Evolutionary conservation across 2,888 invertebrate genomes (phyloP).

Genomic region (Nineta flava): DNA sequence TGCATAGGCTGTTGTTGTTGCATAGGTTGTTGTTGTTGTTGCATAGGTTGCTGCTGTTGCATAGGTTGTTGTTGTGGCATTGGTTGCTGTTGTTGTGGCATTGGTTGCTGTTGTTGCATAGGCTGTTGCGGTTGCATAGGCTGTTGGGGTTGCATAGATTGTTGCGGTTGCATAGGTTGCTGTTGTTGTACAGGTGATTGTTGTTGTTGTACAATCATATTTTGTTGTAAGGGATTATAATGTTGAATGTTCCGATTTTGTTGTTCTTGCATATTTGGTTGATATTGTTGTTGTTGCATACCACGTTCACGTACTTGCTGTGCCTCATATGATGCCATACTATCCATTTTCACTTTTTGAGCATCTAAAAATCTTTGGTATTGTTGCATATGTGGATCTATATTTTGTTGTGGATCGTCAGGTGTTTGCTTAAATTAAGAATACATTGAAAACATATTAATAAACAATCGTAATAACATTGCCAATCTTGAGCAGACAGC

Average conservation of each 20-base stretch:
- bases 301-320: constrained; percentile 23
- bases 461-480: no score
- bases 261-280: constrained; percentile 17
- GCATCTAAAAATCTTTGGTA: constrained; percentile 15
- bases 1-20: constrained; percentile 8
- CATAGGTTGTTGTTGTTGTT: constrained; percentile 7
- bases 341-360: constrained; percentile 23
- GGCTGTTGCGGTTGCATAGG: constrained; percentile 27
- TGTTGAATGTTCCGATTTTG: constrained; percentile 2
- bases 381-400: constrained; percentile 4
- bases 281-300: constrained; percentile 21
- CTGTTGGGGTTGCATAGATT: constrained; percentile 23
- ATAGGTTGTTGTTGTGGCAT: constrained; percentile 9
- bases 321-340: not conserved
- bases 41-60: constrained; percentile 12
- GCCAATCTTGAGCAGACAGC: no score
- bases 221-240: no score
- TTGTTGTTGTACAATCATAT: constrained; percentile 2
- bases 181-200: constrained; percentile 6
- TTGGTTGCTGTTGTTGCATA: constrained; percentile 17
- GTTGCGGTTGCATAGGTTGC: constrained; percentile 11
- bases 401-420: not conserved
- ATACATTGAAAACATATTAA: no score
- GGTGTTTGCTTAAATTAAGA: not conserved
- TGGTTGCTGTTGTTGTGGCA: constrained; percentile 14